Evolutionary conservation across 2,113 vertebrate genomes (phyloP).

Genomic region (Telmatochromis brachygnathus): DNA sequence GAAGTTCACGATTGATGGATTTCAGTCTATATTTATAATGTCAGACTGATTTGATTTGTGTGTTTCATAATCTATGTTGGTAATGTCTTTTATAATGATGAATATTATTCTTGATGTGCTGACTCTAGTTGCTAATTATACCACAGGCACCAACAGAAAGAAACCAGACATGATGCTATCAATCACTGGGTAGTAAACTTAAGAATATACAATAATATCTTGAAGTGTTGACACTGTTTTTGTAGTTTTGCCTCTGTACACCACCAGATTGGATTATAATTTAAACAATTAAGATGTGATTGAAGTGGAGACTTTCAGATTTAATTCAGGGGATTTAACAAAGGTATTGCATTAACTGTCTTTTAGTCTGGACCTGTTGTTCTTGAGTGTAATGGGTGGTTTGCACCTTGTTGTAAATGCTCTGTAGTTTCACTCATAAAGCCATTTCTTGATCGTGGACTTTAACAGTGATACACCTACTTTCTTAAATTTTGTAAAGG

Average conservation of each 20-base stretch:
- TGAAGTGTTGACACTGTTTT: neutral
- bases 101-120: neutral
- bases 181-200: conserved; percentile 30
- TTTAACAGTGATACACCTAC: neutral
- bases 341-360: neutral
- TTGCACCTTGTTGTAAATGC: neutral
- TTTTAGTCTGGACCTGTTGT: neutral
- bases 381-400: neutral
- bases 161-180: conserved; percentile 18
- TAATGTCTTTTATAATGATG: neutral
- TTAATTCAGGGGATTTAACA: neutral
- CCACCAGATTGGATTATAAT: neutral
- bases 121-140: neutral
- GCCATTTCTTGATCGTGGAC: neutral
- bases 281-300: neutral
- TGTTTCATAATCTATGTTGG: neutral
- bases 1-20: neutral
- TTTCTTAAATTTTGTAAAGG: neutral
- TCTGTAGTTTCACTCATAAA: neutral
- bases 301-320: neutral
- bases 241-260: neutral
- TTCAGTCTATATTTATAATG: neutral
- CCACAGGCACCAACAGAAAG: neutral
- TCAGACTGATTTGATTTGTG: neutral
- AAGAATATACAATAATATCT: neutral